Evolutionary conservation across 2,797 vertebrate species (phyloP), one percentile per base, ranked within the genome.

Genomic region (Channallabes apus): DNA sequence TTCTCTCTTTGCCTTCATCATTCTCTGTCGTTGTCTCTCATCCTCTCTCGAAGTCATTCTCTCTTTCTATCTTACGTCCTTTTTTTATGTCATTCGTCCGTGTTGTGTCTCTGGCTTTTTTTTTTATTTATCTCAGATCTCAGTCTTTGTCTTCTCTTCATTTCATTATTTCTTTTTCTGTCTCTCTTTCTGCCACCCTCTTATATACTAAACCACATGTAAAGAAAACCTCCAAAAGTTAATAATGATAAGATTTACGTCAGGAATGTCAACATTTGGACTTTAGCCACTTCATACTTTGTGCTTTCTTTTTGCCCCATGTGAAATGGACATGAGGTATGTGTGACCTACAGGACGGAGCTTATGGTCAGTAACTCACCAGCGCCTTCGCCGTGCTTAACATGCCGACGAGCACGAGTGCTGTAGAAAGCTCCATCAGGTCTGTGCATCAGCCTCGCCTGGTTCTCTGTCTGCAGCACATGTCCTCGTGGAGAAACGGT

Each of bases 361-460:
- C 27, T 32, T 6, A 41, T n/a, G 14, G 20, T 79, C 35, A 6
- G 78, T 32, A 22, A 75, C 89, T 90, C 86, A 90, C 89, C 88
- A 88, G 85, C 27, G 89, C 88, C 24, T 77, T 85, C 32, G 72
- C 83, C 11, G 71, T 61, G 68, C 76, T 87, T 12, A 90, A 69
- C 80, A 88, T 27, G 76, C 85, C 67, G 81, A 88, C 85, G 56
- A 90, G 79, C 72, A 90, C 20, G 17, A 90, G 61, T 15, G 72
- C 81, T 62, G 85, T 58, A 29, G 51, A 85, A 17, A 85, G 35
- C 76, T 86, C 87, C 77, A 73, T 83, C 64, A 78, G 56, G 27
- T 14, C 62, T 84, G 84, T 17, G 61, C 67, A 38, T 56, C 59
- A 68, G 54, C 51, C 79, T 87, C n/a, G 15, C 24, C 72, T 75